Conservation (phyloP, 2,888 invertebrate species). For the Meganola albula region DNA sequence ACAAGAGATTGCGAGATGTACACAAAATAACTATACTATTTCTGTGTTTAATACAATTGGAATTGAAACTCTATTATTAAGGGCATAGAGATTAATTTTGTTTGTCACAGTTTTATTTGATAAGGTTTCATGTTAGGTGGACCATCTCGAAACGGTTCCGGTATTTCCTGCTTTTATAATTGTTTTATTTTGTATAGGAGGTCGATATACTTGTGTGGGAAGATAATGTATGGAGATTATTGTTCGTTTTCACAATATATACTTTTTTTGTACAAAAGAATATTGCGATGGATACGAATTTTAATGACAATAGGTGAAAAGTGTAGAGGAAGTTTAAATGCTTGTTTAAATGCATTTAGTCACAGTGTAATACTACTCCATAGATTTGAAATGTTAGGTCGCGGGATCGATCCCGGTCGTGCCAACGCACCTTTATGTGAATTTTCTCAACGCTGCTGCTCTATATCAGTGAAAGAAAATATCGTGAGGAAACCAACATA, state of each 20-base stretch:
- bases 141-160: constrained; percentile 55
- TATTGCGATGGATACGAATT: no score
- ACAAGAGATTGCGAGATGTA: constrained; percentile 42
- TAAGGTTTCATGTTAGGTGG: constrained; percentile 41
- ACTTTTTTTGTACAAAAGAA: background rate
- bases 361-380: no score
- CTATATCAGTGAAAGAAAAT: no score
- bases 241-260: background rate
- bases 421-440: no score
- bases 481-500: no score
- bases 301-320: no score
- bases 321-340: no score
- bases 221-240: constrained; percentile 26
- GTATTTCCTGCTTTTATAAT: constrained; percentile 46
- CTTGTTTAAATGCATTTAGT: no score
- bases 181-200: constrained; percentile 30
- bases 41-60: background rate
- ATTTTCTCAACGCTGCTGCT: no score
- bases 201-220: constrained; percentile 37
- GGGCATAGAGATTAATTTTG: constrained; percentile 15
- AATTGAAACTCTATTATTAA: constrained; percentile 4
- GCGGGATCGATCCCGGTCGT: no score
- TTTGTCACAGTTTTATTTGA: constrained; percentile 7
- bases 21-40: constrained; percentile 22
- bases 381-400: no score